Percentiles rank a stretch among this genome's conserved stretches.
phyloP scores from a whole-genome alignment of 2,888 invertebrate genomes.

The Netelia virgata region DNA sequence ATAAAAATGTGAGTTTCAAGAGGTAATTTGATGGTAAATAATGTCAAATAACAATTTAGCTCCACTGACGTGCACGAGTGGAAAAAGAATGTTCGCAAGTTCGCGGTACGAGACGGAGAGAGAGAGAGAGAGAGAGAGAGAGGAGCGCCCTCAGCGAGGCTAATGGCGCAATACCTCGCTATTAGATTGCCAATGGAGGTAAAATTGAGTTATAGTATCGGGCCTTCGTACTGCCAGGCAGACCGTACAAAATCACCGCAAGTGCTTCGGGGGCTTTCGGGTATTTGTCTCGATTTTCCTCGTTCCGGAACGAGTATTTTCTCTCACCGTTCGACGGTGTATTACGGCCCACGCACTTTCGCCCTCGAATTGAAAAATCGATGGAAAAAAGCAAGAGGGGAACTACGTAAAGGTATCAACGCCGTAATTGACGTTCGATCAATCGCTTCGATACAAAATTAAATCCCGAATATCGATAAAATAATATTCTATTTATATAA shows the following conservation, averaged over 20 bases:
- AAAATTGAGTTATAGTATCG: conserved; percentile 59
- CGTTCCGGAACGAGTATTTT: not conserved
- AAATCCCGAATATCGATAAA: too few relatives aligned
- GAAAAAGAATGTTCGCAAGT: not conserved
- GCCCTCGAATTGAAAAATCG: not conserved
- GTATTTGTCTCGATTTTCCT: not conserved
- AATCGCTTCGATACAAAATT: not conserved
- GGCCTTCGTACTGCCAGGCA: not conserved
- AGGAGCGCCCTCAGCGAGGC: conserved; percentile 3
- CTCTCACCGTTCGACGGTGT: not conserved
- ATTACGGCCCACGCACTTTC: too few relatives aligned
- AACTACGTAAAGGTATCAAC: not conserved
- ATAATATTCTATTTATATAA: too few relatives aligned
- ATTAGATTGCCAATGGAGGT: conserved; percentile 56
- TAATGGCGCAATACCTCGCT: conserved; percentile 55
- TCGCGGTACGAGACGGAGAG: not conserved
- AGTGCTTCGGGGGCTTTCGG: not conserved
- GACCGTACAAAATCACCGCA: not conserved
- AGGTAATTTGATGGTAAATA: not conserved
- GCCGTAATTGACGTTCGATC: not conserved
- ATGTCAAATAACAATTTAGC: conserved; percentile 2
- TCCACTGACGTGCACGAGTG: not conserved
- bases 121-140: not conserved
- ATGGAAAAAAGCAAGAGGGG: not conserved
- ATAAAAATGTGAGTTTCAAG: not conserved